phyloP scores from a whole-genome alignment of 2,113 vertebrate species.

The Turnix velox region DNA sequence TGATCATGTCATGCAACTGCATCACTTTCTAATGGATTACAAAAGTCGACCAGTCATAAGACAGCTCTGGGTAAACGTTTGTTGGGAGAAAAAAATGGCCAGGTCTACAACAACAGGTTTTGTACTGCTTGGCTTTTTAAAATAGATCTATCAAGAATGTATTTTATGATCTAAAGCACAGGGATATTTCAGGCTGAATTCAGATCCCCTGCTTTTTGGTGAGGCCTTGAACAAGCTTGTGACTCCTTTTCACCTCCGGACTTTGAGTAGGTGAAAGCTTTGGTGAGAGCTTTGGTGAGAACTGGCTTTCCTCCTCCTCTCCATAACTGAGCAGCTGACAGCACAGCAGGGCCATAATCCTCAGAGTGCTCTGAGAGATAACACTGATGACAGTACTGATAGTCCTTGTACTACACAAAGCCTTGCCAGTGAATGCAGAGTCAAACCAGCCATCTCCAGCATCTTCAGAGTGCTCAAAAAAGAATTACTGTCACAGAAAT shows the following conservation, averaged over 20 bases:
- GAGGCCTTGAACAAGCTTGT: neutral
- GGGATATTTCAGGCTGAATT: neutral
- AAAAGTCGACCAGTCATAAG: neutral
- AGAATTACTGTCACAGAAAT: neutral
- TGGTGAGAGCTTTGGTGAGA: neutral
- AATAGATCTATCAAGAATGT: neutral
- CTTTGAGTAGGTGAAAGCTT: neutral
- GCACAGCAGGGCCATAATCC: neutral
- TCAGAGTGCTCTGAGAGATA: rapidly evolving
- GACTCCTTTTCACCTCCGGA: neutral
- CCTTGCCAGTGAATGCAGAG: rapidly evolving
- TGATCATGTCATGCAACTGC: neutral
- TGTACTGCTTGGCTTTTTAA: neutral
- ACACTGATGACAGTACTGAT: rapidly evolving
- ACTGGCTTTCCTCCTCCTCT: neutral
- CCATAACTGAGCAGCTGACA: neutral
- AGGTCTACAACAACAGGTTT: neutral
- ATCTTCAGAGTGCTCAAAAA: rapidly evolving
- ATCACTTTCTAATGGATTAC: constrained; percentile 43
- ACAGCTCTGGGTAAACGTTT: constrained; percentile 17
- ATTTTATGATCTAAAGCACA: neutral
- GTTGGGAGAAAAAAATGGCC: neutral
- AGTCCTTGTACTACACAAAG: neutral
- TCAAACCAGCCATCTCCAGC: neutral
- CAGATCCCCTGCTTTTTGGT: neutral